These are phyloP conservation scores for Eristalinus sepulchralis DNA, from an alignment of 2,888 invertebrate genomes.

Conservation along the genomic window DNA sequence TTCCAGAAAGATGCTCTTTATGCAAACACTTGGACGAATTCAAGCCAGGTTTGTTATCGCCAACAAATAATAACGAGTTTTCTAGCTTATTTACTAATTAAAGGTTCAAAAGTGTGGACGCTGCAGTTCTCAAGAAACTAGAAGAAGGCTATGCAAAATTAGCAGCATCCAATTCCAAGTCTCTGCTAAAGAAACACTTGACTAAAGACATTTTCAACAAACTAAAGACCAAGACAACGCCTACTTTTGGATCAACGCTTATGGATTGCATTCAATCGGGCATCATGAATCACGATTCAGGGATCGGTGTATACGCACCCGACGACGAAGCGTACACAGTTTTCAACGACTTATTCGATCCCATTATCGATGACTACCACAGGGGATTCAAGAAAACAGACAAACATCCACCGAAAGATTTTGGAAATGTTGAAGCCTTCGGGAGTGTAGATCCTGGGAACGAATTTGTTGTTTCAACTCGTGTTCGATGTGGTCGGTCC, in stretches of 20 bases:
- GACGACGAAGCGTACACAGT: conserved; percentile 97
- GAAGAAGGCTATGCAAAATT: conserved; percentile 95
- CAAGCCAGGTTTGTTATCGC: not conserved
- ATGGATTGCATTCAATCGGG: conserved; percentile 98
- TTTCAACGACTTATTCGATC: conserved; percentile 96
- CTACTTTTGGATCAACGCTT: conserved; percentile 93
- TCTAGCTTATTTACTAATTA: too few relatives aligned
- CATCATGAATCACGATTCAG: conserved; percentile 97
- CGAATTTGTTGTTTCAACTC: conserved; percentile 96
- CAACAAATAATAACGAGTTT: too few relatives aligned
- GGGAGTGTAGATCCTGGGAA: conserved; percentile 95
- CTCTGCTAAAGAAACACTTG: conserved; percentile 97
- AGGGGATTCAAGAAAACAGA: conserved; percentile 96
- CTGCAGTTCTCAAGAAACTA: conserved; percentile 93
- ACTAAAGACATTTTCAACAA: conserved; percentile 94
- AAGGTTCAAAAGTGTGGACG: conserved; percentile 89
- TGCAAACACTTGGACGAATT: not conserved
- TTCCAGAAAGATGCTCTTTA: not conserved
- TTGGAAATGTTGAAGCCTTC: conserved; percentile 94
- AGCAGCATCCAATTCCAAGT: conserved; percentile 94
- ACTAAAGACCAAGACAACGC: conserved; percentile 95
- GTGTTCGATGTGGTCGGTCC: conserved; percentile 97
- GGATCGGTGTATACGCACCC: conserved; percentile 98
- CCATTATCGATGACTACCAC: conserved; percentile 99
- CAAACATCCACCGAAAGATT: conserved; percentile 96